A percentile compares a stretch with the other conserved stretches of the same genome.
Conservation (phyloP, 2,113 vertebrate species). For the Pelmatolapia mariae region DNA sequence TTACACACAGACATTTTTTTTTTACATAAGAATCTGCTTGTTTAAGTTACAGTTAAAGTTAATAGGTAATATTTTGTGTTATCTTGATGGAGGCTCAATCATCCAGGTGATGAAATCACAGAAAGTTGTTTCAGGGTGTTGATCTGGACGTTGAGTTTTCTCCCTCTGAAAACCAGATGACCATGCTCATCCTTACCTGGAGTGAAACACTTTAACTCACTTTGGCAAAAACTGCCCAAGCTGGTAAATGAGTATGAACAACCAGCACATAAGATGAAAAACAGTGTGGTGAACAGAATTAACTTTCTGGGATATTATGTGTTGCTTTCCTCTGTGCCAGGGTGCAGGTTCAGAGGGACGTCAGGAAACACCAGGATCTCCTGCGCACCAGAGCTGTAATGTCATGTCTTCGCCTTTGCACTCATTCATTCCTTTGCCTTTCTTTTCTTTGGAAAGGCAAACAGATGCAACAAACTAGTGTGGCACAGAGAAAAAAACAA, state of each 20-base stretch:
- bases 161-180: not conserved
- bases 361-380: conserved; percentile 54
- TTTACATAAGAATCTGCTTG: not conserved
- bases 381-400: not conserved
- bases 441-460: not conserved
- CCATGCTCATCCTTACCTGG: not conserved
- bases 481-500: too few relatives aligned
- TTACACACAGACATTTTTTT: not conserved
- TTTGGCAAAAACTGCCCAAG: not conserved
- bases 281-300: not conserved
- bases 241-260: not conserved
- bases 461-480: not conserved
- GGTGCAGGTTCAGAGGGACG: conserved; percentile 47
- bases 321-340: conserved; percentile 17
- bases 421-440: not conserved
- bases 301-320: not conserved
- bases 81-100: not conserved
- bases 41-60: not conserved
- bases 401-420: not conserved
- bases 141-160: not conserved
- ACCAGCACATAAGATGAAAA: not conserved
- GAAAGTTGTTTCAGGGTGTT: not conserved
- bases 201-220: not conserved
- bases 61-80: not conserved
- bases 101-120: not conserved